A percentile compares a stretch with the other conserved stretches of the same genome.
Evolutionary conservation across 2,113 vertebrate species (phyloP).

Genomic region (Pterophyllum scalare): DNA sequence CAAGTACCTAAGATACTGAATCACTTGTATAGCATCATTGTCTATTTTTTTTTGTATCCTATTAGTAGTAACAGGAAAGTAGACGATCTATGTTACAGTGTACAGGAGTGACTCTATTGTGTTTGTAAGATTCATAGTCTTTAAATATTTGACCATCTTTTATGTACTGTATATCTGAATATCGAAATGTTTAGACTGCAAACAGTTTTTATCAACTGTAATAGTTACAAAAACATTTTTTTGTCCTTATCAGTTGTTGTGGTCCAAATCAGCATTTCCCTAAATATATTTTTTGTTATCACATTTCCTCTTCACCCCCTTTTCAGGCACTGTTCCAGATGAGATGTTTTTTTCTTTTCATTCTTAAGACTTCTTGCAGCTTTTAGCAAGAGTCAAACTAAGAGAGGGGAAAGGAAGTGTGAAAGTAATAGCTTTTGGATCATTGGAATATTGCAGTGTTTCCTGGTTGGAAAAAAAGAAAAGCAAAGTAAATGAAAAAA

Average conservation of each 20-base stretch:
- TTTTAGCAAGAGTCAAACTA: background rate
- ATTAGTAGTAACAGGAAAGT: background rate
- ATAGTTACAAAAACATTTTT: constrained; percentile 41
- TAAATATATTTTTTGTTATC: constrained; percentile 18
- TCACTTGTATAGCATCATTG: background rate
- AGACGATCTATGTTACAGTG: background rate
- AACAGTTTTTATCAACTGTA: constrained; percentile 24
- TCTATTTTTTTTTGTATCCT: background rate
- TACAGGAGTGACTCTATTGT: background rate
- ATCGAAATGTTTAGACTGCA: background rate
- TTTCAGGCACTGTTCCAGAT: background rate
- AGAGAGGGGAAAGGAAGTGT: background rate
- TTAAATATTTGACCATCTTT: background rate
- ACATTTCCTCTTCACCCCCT: constrained; percentile 18
- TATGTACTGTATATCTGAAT: background rate
- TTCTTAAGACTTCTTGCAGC: background rate
- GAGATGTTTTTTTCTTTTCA: background rate
- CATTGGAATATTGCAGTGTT: background rate
- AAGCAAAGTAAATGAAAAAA: background rate
- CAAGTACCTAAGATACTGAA: background rate
- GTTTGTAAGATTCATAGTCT: background rate
- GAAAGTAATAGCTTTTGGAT: background rate
- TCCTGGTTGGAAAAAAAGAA: background rate
- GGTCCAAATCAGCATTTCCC: constrained; percentile 36
- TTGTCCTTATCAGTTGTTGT: constrained; percentile 49